Evolutionary conservation across 2,888 invertebrate species (phyloP).

Genomic region (Tanypteryx hageni): DNA sequence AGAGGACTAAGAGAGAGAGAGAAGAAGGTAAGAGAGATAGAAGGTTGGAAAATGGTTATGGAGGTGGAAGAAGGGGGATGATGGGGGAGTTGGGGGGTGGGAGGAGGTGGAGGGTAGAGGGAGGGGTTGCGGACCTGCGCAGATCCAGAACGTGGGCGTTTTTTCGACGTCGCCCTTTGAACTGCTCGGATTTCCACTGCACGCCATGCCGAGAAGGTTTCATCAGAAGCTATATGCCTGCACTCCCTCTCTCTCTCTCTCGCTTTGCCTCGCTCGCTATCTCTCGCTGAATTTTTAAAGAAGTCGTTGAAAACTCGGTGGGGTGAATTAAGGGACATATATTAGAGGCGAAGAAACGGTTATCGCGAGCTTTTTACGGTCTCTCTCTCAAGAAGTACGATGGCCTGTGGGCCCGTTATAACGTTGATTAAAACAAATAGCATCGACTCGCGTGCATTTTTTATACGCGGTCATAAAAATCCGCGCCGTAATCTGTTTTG

Average conservation of each 20-base stretch:
- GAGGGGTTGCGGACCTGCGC: not conserved
- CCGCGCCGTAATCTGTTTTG: not conserved
- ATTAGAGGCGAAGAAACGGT: slow-evolving; percentile 15
- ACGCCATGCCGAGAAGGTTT: slow-evolving; percentile 4
- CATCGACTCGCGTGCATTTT: not conserved
- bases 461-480: not conserved
- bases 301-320: slow-evolving; percentile 45
- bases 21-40: not conserved
- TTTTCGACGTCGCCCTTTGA: slow-evolving; percentile 49
- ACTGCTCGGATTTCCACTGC: slow-evolving; percentile 40
- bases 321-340: slow-evolving; percentile 43
- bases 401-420: not conserved
- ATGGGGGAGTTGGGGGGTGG: not conserved
- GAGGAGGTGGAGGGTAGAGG: not conserved
- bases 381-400: not conserved
- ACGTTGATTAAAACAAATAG: slow-evolving; percentile 35
- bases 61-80: slow-evolving; percentile 71
- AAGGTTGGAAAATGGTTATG: slow-evolving; percentile 70
- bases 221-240: not conserved
- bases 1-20: too few species aligned
- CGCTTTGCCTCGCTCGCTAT: slow-evolving; percentile 67
- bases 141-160: not conserved
- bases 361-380: not conserved
- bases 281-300: slow-evolving; percentile 66
- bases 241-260: slow-evolving; percentile 67